Evolutionary conservation across 2,797 vertebrate species (phyloP).

Genomic region (Gymnothorax reevesii): DNA sequence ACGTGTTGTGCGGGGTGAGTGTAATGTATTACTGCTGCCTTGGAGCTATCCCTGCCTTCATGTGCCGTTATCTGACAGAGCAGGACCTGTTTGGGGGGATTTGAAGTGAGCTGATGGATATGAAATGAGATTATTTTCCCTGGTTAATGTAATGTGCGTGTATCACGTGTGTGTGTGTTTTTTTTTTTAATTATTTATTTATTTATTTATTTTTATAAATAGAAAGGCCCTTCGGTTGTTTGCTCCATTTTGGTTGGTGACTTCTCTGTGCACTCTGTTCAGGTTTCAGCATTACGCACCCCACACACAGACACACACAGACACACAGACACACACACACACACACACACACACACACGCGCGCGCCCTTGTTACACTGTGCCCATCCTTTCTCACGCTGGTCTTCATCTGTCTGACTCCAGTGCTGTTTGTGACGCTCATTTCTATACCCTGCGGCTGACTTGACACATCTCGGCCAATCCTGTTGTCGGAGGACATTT

Average conservation of each 20-base stretch:
- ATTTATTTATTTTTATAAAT: too few relatives aligned
- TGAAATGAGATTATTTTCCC: too few relatives aligned
- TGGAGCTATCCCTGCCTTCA: background rate
- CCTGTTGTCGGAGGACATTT: background rate
- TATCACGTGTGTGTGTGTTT: too few relatives aligned
- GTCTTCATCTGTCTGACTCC: background rate
- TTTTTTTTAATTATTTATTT: too few relatives aligned
- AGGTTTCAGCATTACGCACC: too few relatives aligned
- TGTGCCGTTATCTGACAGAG: background rate
- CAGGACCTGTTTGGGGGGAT: background rate
- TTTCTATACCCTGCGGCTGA: background rate
- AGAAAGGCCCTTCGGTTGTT: background rate
- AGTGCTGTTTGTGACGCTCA: background rate
- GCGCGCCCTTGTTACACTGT: background rate
- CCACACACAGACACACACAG: too few relatives aligned
- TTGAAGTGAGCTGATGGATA: background rate
- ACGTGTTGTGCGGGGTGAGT: too few relatives aligned
- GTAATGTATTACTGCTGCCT: background rate
- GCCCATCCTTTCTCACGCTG: background rate
- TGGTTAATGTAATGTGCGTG: too few relatives aligned
- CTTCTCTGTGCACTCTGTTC: background rate
- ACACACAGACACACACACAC: too few relatives aligned
- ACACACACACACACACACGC: too few relatives aligned
- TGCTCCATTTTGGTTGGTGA: background rate
- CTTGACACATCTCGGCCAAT: too few relatives aligned